A percentile compares a stretch with the other conserved stretches of the same genome.
phyloP scores from a whole-genome alignment of 2,888 invertebrate genomes.

The Brachyptera putata region DNA sequence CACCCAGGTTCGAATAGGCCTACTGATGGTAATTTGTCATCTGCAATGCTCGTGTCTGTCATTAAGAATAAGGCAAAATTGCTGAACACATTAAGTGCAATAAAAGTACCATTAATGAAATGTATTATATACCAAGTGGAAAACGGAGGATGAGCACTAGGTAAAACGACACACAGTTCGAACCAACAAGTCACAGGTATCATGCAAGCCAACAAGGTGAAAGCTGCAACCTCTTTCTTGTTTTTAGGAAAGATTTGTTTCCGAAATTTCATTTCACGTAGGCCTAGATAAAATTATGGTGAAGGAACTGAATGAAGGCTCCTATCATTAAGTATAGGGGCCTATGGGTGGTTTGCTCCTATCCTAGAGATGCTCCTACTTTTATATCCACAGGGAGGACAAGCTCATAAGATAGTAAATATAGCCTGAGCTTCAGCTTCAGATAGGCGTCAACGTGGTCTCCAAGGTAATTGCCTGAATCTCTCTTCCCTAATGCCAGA shows the following conservation, averaged over 20 bases:
- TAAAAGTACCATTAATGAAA: conserved; percentile 61
- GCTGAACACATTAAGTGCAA: conserved; percentile 70
- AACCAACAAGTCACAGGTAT: conserved; percentile 67
- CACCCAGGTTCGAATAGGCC: conserved; percentile 56
- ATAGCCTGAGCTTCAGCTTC: too few species aligned
- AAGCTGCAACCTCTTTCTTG: conserved; percentile 48
- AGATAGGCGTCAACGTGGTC: too few species aligned
- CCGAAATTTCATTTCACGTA: conserved; percentile 27
- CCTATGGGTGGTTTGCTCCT: too few species aligned
- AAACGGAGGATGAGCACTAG: conserved; percentile 57
- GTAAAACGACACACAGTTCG: conserved; percentile 71
- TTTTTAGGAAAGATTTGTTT: conserved; percentile 31
- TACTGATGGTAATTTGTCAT: conserved; percentile 49
- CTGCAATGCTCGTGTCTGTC: conserved; percentile 70
- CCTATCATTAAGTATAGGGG: too few species aligned
- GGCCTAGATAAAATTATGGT: too few species aligned
- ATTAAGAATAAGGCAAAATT: conserved; percentile 73
- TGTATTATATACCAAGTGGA: conserved; percentile 54
- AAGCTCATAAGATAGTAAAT: too few species aligned
- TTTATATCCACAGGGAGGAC: too few species aligned
- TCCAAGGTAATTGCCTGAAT: too few species aligned
- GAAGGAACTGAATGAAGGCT: too few species aligned
- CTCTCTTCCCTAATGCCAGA: too few species aligned
- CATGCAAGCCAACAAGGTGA: conserved; percentile 54
- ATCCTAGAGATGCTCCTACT: too few species aligned